These are phyloP conservation scores for Poeciliopsis turneri DNA, from an alignment of 2,797 vertebrate species.

Conservation along the genomic window DNA sequence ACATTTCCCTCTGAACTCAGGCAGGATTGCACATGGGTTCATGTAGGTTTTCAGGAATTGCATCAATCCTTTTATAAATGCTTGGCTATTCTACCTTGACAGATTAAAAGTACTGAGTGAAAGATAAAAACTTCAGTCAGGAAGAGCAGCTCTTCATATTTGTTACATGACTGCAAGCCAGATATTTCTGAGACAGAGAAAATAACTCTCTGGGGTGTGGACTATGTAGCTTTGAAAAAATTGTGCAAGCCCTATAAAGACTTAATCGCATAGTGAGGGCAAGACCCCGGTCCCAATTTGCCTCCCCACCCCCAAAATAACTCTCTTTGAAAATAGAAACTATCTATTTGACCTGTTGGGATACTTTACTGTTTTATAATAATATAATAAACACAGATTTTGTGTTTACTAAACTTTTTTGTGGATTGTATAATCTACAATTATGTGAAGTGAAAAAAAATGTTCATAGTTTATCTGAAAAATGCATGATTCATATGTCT, in stretches of 20 bases:
- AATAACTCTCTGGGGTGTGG: not conserved
- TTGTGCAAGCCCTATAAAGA: not conserved
- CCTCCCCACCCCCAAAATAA: not conserved
- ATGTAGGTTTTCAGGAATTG: not conserved
- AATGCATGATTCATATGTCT: not conserved
- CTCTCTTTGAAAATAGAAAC: not conserved
- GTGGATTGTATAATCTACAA: not conserved
- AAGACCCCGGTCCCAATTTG: too few relatives aligned
- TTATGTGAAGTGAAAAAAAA: not conserved
- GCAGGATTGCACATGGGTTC: not conserved
- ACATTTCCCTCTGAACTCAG: not conserved
- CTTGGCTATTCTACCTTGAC: not conserved
- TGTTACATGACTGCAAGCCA: not conserved
- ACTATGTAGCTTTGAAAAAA: not conserved
- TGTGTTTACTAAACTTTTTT: not conserved
- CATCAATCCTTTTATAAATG: not conserved
- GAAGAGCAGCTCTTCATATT: not conserved
- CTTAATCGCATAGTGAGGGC: not conserved
- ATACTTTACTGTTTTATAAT: not conserved
- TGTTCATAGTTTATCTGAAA: not conserved
- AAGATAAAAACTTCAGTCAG: not conserved
- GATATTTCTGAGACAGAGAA: not conserved
- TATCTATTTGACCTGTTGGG: not conserved
- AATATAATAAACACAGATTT: not conserved
- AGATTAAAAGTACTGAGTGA: not conserved